These are phyloP conservation scores for Danio choprae DNA, from an alignment of 2,797 vertebrate species.

Conservation along the genomic window DNA sequence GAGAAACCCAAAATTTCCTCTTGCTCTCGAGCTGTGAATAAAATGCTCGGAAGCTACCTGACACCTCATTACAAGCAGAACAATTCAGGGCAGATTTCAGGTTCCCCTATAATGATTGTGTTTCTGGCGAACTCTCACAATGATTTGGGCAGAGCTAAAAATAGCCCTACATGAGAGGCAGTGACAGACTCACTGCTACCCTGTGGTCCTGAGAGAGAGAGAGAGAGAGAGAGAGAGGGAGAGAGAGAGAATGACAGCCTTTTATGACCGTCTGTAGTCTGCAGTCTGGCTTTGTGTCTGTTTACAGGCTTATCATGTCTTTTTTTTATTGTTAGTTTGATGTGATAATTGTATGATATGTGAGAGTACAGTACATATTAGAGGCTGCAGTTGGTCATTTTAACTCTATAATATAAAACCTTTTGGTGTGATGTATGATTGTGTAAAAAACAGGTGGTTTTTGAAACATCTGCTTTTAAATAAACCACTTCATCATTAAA, in stretches of 20 bases:
- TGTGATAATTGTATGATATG: background rate
- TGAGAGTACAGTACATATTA: background rate
- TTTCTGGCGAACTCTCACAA: constrained; percentile 65
- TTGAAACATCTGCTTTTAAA: constrained; percentile 19
- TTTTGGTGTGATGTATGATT: background rate
- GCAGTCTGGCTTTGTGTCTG: constrained; percentile 27
- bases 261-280: constrained; percentile 44
- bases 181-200: constrained; percentile 61
- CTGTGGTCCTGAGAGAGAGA: constrained; percentile 46
- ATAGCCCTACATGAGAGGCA: constrained; percentile 67
- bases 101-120: constrained; percentile 64
- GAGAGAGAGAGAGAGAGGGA: constrained; percentile 32
- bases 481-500: background rate
- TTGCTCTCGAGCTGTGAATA: background rate
- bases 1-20: background rate
- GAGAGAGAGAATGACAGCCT: constrained; percentile 34
- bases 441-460: background rate
- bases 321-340: constrained; percentile 14
- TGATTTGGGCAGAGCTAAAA: constrained; percentile 72
- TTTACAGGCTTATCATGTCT: constrained; percentile 12
- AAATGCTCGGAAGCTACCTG: constrained; percentile 24
- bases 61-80: constrained; percentile 61
- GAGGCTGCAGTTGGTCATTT: background rate
- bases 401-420: background rate
- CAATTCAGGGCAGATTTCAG: constrained; percentile 49